Evolutionary conservation across 1,140 invertebrate genomes (phyloP).

Genomic region (Matsumurasca onukii): DNA sequence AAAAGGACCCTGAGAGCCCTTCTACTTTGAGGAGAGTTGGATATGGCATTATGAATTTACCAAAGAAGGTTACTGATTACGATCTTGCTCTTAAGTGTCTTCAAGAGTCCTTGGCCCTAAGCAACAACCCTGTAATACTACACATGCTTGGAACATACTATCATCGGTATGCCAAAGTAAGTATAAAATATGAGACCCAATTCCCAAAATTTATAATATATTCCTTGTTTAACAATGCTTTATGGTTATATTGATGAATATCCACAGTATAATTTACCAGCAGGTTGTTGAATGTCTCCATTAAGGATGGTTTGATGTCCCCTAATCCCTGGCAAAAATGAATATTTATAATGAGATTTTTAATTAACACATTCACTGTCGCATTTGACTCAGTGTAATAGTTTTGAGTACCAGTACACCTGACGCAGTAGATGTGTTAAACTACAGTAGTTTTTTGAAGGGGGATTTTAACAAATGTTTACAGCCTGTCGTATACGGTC

Average conservation of each 20-base stretch:
- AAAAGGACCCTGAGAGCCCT: background rate
- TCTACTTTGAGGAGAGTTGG: background rate
- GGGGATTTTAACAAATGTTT: no score
- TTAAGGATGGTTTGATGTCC: background rate
- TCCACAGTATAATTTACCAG: background rate
- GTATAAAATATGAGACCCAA: background rate
- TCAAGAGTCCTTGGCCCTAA: background rate
- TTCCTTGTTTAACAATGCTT: background rate
- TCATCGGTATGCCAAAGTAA: background rate
- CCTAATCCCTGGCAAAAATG: background rate
- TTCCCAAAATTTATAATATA: background rate
- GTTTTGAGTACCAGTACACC: background rate
- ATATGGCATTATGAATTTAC: conserved; percentile 17
- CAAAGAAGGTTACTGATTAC: background rate
- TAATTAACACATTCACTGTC: background rate
- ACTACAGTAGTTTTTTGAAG: no score
- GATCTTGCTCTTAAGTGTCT: conserved; percentile 12
- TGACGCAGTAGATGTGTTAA: no score
- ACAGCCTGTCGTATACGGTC: no score
- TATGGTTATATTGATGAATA: background rate
- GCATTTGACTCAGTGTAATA: background rate
- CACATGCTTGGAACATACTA: conserved; percentile 7
- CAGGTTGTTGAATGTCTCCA: background rate
- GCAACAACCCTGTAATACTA: background rate
- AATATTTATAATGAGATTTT: background rate